phyloP scores from a whole-genome alignment of 1,140 invertebrate species.

The Metaphire vulgaris region DNA sequence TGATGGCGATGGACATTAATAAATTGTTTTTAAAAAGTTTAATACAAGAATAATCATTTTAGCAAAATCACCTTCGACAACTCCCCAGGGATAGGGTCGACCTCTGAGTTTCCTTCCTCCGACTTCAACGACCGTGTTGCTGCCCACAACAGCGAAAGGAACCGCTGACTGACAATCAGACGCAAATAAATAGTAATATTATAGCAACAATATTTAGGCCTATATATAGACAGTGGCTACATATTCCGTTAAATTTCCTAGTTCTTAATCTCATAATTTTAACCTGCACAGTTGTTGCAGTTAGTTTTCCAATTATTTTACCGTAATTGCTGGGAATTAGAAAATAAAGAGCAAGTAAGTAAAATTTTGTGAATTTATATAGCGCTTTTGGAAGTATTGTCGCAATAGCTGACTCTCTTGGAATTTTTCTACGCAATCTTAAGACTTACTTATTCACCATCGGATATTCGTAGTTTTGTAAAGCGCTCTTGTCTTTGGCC shows the following conservation, averaged over 20 bases:
- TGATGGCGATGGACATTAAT: background rate
- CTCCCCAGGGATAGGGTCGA: conserved; percentile 94
- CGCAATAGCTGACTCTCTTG: too few relatives aligned
- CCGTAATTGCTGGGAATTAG: background rate
- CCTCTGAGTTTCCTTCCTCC: conserved; percentile 65
- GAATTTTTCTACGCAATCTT: too few relatives aligned
- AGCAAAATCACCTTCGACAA: conserved; percentile 69
- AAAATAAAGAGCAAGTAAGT: background rate
- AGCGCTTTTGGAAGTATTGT: too few relatives aligned
- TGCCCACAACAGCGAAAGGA: conserved; percentile 98
- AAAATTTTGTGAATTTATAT: too few relatives aligned
- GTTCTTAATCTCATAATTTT: background rate
- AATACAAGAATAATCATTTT: too few relatives aligned
- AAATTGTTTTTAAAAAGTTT: background rate
- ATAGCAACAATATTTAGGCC: background rate
- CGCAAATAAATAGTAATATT: background rate
- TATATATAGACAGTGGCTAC: background rate
- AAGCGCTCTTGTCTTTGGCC: too few relatives aligned
- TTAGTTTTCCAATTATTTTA: conserved; percentile 6
- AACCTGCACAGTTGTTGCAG: background rate
- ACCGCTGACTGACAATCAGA: conserved; percentile 46
- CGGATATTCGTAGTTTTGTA: too few relatives aligned
- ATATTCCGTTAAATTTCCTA: background rate
- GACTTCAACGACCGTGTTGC: conserved; percentile 84
- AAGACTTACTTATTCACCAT: too few relatives aligned